Evolutionary conservation across 1,140 invertebrate genomes (phyloP), one percentile per base, ranked within the genome.

Genomic region (Mycetomoellerius zeteki): DNA sequence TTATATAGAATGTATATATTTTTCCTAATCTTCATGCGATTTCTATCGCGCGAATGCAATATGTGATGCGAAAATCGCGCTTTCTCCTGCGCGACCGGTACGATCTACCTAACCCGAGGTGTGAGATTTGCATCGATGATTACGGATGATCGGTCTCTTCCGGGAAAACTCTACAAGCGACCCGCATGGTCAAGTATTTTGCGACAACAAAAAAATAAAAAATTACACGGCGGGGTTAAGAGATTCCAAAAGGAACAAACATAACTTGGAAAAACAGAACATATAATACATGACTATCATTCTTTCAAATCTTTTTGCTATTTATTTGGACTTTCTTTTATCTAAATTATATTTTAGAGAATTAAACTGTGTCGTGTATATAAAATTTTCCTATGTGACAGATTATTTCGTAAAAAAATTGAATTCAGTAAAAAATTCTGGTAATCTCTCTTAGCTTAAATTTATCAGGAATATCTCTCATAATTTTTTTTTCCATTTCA

Each of bases 121-220:
- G 87, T 85, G 81, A 91, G 91, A 93, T 93, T 92, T 91, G 86
- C 87, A 92, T 91, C 87, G 88, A 71, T 86, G 91, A 93, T 93
- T 92, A 92, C 80, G 86, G 86, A 91, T 91, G 89, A 90, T 86
- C 87, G 82, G 84, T 24, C 86, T 91, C 92, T 93, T 93, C 91
- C 91, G 91, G 92, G 89, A 89, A 89, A 90, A 88, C 69, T 84
- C 24, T 16, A 27, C 65, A 30, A 56, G 19, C 80, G 37, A 84
- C 37, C 37, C 54, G 52, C 16, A 27, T 64, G 65, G 69, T 75
- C 80, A 62, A 84, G 80, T 84, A 50, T 73, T 50, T 73, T 27
- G 54, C 54, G 52, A 82, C 24, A 30, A 16, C 24, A 82, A 82
- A 82, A 27, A 82, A 82, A 72, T 82, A 54, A 73, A 84, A 84